Percentiles rank a stretch among this genome's conserved stretches.
These are phyloP conservation scores for Andrena haemorrhoa DNA, from an alignment of 2,888 invertebrate species.

Conservation along the genomic window DNA sequence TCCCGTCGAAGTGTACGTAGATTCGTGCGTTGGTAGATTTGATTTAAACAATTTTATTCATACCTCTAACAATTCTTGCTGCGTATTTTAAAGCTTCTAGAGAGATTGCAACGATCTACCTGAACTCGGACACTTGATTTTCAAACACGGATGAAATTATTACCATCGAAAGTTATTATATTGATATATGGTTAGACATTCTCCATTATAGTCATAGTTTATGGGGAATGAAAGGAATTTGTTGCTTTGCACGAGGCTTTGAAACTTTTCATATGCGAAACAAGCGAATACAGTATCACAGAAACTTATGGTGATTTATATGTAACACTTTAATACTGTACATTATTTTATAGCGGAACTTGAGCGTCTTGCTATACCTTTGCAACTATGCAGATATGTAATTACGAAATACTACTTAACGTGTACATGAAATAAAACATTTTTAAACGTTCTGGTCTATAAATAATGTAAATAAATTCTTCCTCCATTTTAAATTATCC, in stretches of 20 bases:
- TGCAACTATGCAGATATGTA: conserved; percentile 27
- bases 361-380: conserved; percentile 8
- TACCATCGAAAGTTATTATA: background rate
- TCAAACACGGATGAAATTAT: background rate
- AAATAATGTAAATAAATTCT: background rate
- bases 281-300: background rate
- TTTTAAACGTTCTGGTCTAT: conserved; percentile 24
- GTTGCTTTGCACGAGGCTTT: conserved; percentile 15
- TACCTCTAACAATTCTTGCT: too few species aligned
- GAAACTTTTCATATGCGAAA: conserved; percentile 3
- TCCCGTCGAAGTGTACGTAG: too few species aligned
- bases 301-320: background rate
- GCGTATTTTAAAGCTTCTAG: too few species aligned
- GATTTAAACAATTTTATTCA: background rate
- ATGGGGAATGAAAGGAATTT: background rate
- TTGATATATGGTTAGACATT: background rate
- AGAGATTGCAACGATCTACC: background rate
- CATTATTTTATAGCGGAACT: conserved; percentile 4
- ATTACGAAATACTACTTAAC: conserved; percentile 22
- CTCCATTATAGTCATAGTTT: conserved; percentile 9
- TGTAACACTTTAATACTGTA: conserved; percentile 11
- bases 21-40: too few species aligned
- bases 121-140: background rate
- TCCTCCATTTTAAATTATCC: too few species aligned
- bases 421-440: conserved; percentile 15